Conservation (phyloP, 2,888 invertebrate genomes). For the Smittia sp. region DNA sequence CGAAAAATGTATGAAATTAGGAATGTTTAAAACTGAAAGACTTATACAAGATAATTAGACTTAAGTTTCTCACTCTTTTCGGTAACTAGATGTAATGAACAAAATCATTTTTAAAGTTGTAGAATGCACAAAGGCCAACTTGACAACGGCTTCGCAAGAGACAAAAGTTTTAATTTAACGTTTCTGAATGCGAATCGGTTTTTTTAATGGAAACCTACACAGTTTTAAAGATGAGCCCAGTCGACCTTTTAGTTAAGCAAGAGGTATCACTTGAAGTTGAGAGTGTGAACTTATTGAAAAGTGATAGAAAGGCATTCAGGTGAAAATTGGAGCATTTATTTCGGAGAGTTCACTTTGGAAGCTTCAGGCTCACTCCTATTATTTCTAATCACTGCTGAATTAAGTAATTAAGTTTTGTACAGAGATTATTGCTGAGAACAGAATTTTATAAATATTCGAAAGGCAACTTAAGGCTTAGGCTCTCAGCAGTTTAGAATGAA, state of each 20-base stretch:
- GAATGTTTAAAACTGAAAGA: constrained; percentile 22
- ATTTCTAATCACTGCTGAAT: too few species aligned
- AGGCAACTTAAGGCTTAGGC: not conserved
- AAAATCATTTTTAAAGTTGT: not conserved
- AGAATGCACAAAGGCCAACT: not conserved
- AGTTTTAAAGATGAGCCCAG: not conserved
- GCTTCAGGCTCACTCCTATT: too few species aligned
- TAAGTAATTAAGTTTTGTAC: constrained; percentile 1
- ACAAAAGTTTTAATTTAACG: not conserved
- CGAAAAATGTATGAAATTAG: not conserved
- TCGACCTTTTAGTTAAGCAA: constrained; percentile 3
- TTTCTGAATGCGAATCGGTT: not conserved
- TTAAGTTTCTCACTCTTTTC: not conserved
- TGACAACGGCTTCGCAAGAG: not conserved
- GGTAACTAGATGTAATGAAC: not conserved
- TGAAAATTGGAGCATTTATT: not conserved
- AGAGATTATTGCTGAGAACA: not conserved
- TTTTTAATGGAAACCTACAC: not conserved
- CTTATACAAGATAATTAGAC: constrained; percentile 13
- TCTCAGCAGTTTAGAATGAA: not conserved
- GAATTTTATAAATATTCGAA: not conserved
- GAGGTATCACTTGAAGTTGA: not conserved
- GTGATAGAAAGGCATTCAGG: constrained; percentile 4
- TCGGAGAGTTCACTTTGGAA: not conserved
- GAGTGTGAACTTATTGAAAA: not conserved